Base-by-base conservation (phyloP, 2,113 vertebrate genomes). In the Festucalex cinctus region DNA sequence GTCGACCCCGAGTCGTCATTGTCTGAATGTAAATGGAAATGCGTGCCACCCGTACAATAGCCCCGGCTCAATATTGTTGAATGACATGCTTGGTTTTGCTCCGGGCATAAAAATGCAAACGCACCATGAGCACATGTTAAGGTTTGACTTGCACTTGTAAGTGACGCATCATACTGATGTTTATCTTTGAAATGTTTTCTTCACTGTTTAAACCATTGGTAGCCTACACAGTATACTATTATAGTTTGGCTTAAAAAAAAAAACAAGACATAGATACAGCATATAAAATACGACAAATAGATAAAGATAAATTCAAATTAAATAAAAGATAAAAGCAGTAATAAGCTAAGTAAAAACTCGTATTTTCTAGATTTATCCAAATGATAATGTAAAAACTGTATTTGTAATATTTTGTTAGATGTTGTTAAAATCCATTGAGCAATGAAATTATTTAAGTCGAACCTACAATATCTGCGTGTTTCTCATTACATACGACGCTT, bases 11-110 rank as follows among this genome's bases (percentile, higher is more conserved):
- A 77, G 72, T 70, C 74, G 73, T 81, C 71, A 88, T 91, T 91
- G 86, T 87, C 86, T 88, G 85, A 80, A 81, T 87, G 84, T 84
- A 90, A 90, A 91, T 90, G 88, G 81, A 91, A 91, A 89, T 90
- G 76, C 88, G 86, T 88, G 83, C 81, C 83, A 83, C 83, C 79
- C 83, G 69, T 81, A 83, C 85, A 91, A 88, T 85, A 88, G 79
- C 76, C 74, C 80, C 78, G 85, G 80, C 78, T 83, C 72, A 20
- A 85, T 87, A 86, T 77, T 86, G 85, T 84, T 77, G 86, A 79
- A 79, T 76, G 84, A 85, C 79, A 88, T 86, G 88, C 86, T 90
- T 87, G 85, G 87, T 76, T 75, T 68, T 89, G 51, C 62, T 9
- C 82, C 49, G 69, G 4, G 59, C 66, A 17, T 71, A 76, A 84